Percentiles rank a stretch among this genome's conserved stretches.
phyloP scores from a whole-genome alignment of 2,888 invertebrate genomes.

The Cryptophagus acutangulus region DNA sequence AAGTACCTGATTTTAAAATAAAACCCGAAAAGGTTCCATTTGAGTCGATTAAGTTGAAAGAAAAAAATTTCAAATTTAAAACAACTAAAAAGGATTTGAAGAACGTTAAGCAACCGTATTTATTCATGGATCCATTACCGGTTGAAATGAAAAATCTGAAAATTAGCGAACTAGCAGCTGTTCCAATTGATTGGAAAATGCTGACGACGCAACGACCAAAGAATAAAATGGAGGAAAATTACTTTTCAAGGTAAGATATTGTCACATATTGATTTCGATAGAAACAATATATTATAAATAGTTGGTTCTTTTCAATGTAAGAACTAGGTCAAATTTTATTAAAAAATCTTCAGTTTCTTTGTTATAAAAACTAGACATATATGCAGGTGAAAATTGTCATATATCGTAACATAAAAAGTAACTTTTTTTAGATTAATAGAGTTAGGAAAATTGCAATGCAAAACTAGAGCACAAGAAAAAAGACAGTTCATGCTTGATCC shows the following conservation, averaged over 20 bases:
- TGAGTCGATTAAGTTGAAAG: conserved; percentile 73
- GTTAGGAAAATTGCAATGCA: conserved; percentile 71
- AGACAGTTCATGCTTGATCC: conserved; percentile 61
- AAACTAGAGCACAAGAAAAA: conserved; percentile 67
- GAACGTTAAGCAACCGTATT: conserved; percentile 58
- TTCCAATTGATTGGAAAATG: conserved; percentile 92
- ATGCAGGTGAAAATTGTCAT: too few relatives aligned
- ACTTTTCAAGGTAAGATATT: conserved; percentile 71
- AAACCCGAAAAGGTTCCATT: conserved; percentile 76
- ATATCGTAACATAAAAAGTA: too few relatives aligned
- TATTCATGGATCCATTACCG: conserved; percentile 75
- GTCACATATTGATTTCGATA: too few relatives aligned
- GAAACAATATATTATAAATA: too few relatives aligned
- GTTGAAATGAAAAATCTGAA: conserved; percentile 72
- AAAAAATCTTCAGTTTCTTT: too few relatives aligned
- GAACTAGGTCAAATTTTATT: too few relatives aligned
- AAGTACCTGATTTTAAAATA: conserved; percentile 86
- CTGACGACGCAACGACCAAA: conserved; percentile 82
- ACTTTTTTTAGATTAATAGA: conserved; percentile 65
- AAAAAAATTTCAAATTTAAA: conserved; percentile 70
- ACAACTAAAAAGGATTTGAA: conserved; percentile 68
- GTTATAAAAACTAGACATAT: too few relatives aligned
- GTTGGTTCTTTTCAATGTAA: too few relatives aligned
- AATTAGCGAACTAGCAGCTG: conserved; percentile 73
- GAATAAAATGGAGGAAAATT: conserved; percentile 77